Evolutionary conservation across 23 tunicate species (phyloP).

Genomic region (Pegea sp.): DNA sequence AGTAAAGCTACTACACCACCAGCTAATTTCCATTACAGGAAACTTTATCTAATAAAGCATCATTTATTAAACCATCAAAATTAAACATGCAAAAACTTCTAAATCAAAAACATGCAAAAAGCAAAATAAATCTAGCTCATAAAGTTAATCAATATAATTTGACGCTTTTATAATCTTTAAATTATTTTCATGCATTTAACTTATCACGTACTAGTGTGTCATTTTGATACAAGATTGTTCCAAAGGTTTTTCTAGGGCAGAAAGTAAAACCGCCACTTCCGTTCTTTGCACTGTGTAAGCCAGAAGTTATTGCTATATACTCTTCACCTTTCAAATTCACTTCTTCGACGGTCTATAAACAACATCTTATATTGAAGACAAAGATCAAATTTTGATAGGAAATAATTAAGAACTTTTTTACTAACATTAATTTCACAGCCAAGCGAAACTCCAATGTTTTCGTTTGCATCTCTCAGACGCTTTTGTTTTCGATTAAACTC

Average conservation of each 20-base stretch:
- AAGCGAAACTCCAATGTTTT: conserved; percentile 44
- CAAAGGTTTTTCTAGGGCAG: neutral
- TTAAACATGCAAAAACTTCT: too few species aligned
- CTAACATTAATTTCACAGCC: conserved; percentile 18
- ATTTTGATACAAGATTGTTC: too few species aligned
- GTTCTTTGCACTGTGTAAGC: neutral
- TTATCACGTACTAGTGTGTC: too few species aligned
- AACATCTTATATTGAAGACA: neutral
- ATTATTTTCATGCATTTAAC: too few species aligned
- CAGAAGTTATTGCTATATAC: neutral
- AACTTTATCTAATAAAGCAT: too few species aligned
- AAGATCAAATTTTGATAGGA: neutral
- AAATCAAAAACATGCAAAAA: too few species aligned
- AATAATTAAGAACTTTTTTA: neutral
- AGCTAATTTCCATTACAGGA: too few species aligned
- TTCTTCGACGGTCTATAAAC: neutral
- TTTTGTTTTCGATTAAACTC: conserved; percentile 11
- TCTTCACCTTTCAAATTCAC: neutral
- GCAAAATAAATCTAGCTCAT: too few species aligned
- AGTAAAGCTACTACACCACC: too few species aligned
- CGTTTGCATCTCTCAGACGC: conserved; percentile 22
- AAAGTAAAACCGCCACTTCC: neutral
- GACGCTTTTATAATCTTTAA: too few species aligned
- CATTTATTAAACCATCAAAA: too few species aligned
- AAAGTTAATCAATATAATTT: too few species aligned